phyloP scores from a whole-genome alignment of 1,140 invertebrate species.

The Dendrolimus punctatus region DNA sequence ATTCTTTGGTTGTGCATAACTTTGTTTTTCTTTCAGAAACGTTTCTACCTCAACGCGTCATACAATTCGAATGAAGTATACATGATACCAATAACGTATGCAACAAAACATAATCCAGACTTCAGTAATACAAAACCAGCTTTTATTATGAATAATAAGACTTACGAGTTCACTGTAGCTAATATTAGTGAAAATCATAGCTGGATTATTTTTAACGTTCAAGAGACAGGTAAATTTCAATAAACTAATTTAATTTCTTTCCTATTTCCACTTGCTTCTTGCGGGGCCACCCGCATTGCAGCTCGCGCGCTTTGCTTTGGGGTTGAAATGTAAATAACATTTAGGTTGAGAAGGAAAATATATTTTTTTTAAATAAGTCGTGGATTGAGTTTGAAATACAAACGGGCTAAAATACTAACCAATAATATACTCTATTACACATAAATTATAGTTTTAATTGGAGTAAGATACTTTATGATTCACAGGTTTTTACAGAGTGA shows the following conservation, averaged over 20 bases:
- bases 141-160: constrained; percentile 64
- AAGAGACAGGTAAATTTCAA: constrained; percentile 74
- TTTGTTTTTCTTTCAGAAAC: constrained; percentile 51
- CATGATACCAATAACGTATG: constrained; percentile 76
- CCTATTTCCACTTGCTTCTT: no score
- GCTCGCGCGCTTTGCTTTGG: no score
- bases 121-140: constrained; percentile 73
- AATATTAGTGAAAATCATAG: constrained; percentile 35
- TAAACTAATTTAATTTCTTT: neutral
- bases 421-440: no score
- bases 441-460: no score
- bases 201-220: constrained; percentile 82
- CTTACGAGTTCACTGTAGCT: constrained; percentile 23
- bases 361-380: no score
- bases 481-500: constrained; percentile 84
- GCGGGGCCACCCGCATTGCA: no score
- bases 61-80: constrained; percentile 60
- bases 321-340: no score
- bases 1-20: no score
- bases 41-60: constrained; percentile 42
- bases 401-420: no score
- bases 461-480: constrained; percentile 7
- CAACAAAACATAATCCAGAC: constrained; percentile 56
- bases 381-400: no score
- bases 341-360: no score